A percentile compares a stretch with the other conserved stretches of the same genome.
These are phyloP conservation scores for Gobius niger DNA, from an alignment of 2,113 vertebrate genomes.

Conservation along the genomic window DNA sequence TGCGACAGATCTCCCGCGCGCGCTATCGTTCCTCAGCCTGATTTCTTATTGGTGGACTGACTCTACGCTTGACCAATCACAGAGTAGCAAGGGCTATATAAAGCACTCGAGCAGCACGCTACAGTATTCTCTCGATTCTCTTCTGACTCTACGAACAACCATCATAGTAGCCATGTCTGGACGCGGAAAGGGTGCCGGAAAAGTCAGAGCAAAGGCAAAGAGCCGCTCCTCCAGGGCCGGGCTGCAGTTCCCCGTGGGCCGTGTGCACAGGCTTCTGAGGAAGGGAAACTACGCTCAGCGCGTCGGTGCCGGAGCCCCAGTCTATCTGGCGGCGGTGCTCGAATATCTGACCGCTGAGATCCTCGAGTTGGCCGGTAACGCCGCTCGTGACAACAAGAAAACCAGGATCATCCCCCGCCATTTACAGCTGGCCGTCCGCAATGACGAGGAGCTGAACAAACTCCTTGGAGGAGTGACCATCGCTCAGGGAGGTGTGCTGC, in stretches of 20 bases:
- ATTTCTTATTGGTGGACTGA: too few species aligned
- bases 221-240: too few species aligned
- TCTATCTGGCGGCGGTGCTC: not conserved
- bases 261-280: not conserved
- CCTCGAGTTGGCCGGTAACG: not conserved
- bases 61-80: too few species aligned
- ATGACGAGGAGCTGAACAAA: conserved; percentile 3
- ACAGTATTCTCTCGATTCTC: not conserved
- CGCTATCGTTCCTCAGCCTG: too few species aligned
- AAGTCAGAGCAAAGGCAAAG: not conserved
- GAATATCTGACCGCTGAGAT: not conserved
- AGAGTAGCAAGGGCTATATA: not conserved
- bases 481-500: not conserved
- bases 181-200: not conserved
- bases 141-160: not conserved
- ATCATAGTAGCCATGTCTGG: not conserved
- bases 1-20: too few species aligned
- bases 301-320: not conserved
- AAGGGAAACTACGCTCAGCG: not conserved
- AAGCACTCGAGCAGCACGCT: too few species aligned
- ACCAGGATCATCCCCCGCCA: not conserved
- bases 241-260: too few species aligned
- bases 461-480: not conserved
- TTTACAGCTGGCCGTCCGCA: not conserved
- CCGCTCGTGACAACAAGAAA: not conserved